Conservation (phyloP, 2,113 vertebrate species). For the Anser cygnoides region DNA sequence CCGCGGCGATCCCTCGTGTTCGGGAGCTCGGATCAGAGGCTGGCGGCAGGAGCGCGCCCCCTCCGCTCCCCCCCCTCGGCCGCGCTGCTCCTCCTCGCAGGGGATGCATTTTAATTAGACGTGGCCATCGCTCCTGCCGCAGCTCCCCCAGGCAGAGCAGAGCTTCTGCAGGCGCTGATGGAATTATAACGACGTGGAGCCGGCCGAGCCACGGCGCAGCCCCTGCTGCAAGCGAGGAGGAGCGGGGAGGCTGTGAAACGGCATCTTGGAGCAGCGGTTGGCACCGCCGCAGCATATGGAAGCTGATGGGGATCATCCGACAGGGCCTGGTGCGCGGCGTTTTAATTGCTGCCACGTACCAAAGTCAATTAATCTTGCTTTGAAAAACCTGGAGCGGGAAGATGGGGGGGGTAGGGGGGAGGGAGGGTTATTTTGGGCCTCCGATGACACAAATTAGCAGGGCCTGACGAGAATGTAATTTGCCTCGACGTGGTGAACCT, state of each 20-base stretch:
- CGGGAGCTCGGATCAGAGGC: not conserved
- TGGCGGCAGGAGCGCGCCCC: not conserved
- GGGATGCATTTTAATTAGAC: not conserved
- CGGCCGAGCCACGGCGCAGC: not conserved
- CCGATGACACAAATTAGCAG: conserved; percentile 1
- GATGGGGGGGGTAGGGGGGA: not conserved
- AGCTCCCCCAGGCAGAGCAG: not conserved
- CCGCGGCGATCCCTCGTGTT: fast-evolving
- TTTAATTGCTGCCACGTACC: conserved; percentile 31
- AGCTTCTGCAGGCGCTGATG: not conserved
- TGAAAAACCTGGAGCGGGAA: conserved; percentile 23
- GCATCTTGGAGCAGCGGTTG: not conserved
- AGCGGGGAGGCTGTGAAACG: not conserved
- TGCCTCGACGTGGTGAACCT: not conserved
- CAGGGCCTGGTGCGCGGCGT: not conserved
- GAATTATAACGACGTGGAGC: not conserved
- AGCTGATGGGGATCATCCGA: conserved; percentile 42
- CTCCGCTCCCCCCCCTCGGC: not conserved
- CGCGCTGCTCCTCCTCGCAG: not conserved
- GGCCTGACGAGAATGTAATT: conserved; percentile 10
- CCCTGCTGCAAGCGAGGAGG: not conserved
- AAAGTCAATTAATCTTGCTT: conserved; percentile 54
- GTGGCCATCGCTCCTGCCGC: not conserved
- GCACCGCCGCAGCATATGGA: conserved; percentile 43
- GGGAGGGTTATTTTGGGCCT: conserved; percentile 27